These are phyloP conservation scores for Colletes gigas DNA, from an alignment of 1,140 invertebrate genomes.

Conservation along the genomic window DNA sequence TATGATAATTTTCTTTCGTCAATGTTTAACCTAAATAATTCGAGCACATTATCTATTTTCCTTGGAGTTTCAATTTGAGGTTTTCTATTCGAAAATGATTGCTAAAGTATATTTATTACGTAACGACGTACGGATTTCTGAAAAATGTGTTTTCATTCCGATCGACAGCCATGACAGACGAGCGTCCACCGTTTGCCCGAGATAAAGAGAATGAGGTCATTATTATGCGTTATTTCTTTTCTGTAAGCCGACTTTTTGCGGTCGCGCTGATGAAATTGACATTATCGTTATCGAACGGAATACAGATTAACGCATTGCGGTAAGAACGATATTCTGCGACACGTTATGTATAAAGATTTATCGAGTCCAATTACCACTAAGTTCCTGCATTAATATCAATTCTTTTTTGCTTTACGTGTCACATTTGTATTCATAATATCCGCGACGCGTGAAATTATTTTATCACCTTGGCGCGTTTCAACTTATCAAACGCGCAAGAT, in stretches of 20 bases:
- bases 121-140: constrained; percentile 3
- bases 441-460: background rate
- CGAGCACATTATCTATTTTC: too few relatives aligned
- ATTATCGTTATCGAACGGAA: constrained; percentile 49
- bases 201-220: constrained; percentile 50
- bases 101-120: background rate
- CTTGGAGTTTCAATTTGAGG: too few relatives aligned
- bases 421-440: constrained; percentile 16
- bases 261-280: constrained; percentile 34
- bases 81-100: too few relatives aligned
- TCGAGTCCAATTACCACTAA: constrained; percentile 22
- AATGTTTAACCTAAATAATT: too few relatives aligned
- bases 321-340: constrained; percentile 26
- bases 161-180: background rate
- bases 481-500: background rate
- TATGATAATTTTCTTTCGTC: too few relatives aligned
- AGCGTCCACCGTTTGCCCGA: background rate
- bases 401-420: constrained; percentile 13
- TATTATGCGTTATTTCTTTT: constrained; percentile 18
- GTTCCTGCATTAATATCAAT: constrained; percentile 30
- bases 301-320: constrained; percentile 17
- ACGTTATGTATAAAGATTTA: constrained; percentile 28
- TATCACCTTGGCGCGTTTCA: background rate
- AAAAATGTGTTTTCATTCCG: constrained; percentile 19
- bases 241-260: constrained; percentile 18